phyloP scores from a whole-genome alignment of 2,113 vertebrate genomes.

The Sula dactylatra region DNA sequence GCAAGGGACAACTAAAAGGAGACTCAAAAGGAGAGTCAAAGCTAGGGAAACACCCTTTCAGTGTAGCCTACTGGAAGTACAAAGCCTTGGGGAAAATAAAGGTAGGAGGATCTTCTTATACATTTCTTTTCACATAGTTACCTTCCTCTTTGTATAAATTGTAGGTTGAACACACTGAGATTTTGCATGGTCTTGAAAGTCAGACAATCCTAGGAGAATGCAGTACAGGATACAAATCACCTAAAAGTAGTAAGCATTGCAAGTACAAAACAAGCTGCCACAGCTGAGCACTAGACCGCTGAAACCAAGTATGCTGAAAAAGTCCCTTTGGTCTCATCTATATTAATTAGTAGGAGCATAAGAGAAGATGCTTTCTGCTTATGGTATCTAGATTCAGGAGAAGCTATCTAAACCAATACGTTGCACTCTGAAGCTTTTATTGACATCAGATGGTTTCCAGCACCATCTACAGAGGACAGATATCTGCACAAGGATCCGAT shows the following conservation, averaged over 20 bases:
- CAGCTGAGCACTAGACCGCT: background rate
- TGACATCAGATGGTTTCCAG: background rate
- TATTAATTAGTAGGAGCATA: background rate
- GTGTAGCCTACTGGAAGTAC: background rate
- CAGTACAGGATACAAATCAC: background rate
- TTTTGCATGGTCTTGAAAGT: background rate
- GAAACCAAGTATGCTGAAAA: background rate
- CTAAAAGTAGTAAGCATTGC: background rate
- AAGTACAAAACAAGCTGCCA: background rate
- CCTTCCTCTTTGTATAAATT: background rate
- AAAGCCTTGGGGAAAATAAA: background rate
- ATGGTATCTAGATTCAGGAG: background rate
- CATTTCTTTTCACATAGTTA: background rate
- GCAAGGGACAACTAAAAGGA: background rate
- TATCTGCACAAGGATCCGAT: background rate
- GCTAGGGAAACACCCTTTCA: background rate
- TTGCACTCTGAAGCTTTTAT: background rate
- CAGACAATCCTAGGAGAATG: background rate
- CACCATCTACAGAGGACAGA: background rate
- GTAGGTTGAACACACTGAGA: background rate
- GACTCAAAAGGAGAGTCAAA: background rate
- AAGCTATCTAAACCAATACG: background rate
- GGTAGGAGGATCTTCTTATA: background rate
- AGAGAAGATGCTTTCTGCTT: background rate
- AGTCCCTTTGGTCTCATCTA: background rate